Evolutionary conservation across 2,113 vertebrate genomes (phyloP), one percentile per base, ranked within the genome.

Genomic region (Caranx melampygus): DNA sequence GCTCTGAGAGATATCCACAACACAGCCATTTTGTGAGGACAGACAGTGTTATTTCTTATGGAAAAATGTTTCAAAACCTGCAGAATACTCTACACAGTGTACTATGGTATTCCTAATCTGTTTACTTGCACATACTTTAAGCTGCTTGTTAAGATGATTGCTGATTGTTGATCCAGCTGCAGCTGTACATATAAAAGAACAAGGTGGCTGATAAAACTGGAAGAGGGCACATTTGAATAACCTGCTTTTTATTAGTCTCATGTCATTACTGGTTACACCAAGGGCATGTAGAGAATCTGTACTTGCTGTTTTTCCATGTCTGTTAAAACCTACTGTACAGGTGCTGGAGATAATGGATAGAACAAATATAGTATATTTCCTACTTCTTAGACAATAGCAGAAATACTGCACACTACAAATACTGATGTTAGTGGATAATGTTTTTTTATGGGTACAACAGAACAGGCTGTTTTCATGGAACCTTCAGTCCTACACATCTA

Each of bases 281-380:
- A 16, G 54, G 67, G 63, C 51, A 20, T 63, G 40, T 13, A 7
- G 20, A 72, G 40, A 52, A n/a, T 82, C 65, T 78, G 49, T 73
- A 65, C 63, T 55, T 59, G 75, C 20, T 73, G 51, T 57, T 62
- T 68, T 67, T 70, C 16, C 5, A 21, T 68, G 52, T 77, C 70
- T 68, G 63, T 75, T 26, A 63, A 40, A 44, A 76, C 37, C 51
- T 31, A 61, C 59, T 71, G 33, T 31, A 61, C 59, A 73, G 33
- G 55, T 65, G 75, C 45, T 58, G 37, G 55, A 55, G 21, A 52
- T 60, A 79, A 78, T 79, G 82, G 74, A 8, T 63, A 60, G 75
- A 75, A 79, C 20, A 0, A 65, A 54, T 33, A 70, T 12, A 66
- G 76, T 47, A 70, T 12, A 66, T 79, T 47, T 67, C 68, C 0